A percentile compares a stretch with the other conserved stretches of the same genome.
Conservation (phyloP, 2,113 vertebrate species). For the Columbina picui region DNA sequence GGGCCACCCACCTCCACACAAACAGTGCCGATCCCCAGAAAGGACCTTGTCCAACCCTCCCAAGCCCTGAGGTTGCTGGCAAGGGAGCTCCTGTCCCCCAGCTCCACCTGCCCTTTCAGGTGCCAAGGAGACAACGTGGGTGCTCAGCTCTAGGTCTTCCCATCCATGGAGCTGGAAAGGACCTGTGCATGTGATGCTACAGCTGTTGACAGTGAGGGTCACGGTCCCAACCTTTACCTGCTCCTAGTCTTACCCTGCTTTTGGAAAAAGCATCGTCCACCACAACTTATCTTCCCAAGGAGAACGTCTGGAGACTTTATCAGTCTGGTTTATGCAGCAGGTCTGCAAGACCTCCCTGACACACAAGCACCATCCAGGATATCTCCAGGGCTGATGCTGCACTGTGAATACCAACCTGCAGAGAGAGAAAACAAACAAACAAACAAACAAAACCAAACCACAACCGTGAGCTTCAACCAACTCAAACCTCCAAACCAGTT, state of each 20-base stretch:
- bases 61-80: neutral
- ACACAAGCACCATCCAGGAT: neutral
- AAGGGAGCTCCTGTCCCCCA: neutral
- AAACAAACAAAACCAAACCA: too few species aligned
- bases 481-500: neutral
- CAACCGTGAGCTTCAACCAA: neutral
- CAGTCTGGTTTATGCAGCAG: neutral
- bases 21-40: rapidly evolving
- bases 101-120: neutral
- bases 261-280: neutral
- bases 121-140: neutral
- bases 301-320: neutral
- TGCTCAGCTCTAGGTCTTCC: neutral
- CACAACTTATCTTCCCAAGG: neutral
- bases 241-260: neutral
- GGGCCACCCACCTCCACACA: neutral
- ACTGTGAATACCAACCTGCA: neutral
- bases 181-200: rapidly evolving
- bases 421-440: neutral
- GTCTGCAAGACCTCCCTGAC: neutral
- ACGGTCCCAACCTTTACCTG: neutral
- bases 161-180: neutral
- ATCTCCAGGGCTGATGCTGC: rapidly evolving
- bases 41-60: neutral
- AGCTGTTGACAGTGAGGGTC: neutral